Evolutionary conservation across 1,140 invertebrate genomes (phyloP).

Genomic region (Zaprionus vittiger): DNA sequence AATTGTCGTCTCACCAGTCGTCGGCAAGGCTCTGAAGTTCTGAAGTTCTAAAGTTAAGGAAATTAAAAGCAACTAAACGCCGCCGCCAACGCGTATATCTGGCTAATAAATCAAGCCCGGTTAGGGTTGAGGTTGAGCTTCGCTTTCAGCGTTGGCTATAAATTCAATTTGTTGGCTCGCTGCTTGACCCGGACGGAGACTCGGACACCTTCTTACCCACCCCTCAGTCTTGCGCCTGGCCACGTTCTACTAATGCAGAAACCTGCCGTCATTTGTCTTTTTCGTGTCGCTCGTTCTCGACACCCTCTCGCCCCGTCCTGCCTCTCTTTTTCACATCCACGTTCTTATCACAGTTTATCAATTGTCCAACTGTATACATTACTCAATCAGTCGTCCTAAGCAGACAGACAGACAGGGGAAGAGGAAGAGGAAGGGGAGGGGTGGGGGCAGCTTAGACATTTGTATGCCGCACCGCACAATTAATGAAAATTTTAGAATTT

Average conservation of each 20-base stretch:
- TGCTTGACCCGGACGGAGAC: constrained; percentile 11
- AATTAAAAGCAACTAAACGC: constrained; percentile 78
- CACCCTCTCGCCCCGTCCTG: background rate
- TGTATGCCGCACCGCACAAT: constrained; percentile 67
- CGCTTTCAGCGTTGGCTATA: constrained; percentile 65
- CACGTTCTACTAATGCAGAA: constrained; percentile 69
- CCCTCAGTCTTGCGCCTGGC: constrained; percentile 9
- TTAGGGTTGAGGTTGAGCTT: constrained; percentile 25
- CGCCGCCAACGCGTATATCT: constrained; percentile 54
- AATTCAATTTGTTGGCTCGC: constrained; percentile 77
- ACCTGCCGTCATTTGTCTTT: constrained; percentile 77
- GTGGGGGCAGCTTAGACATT: constrained; percentile 28
- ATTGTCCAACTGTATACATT: constrained; percentile 75
- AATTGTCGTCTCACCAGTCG: background rate
- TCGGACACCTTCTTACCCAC: constrained; percentile 14
- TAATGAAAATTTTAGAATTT: constrained; percentile 83
- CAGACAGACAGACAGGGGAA: constrained; percentile 17
- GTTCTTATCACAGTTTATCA: constrained; percentile 81
- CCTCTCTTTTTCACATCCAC: background rate
- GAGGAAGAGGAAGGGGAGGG: background rate
- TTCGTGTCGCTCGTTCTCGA: constrained; percentile 25
- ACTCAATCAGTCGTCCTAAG: constrained; percentile 69
- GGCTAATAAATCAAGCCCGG: constrained; percentile 69
- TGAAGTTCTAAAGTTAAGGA: constrained; percentile 61
- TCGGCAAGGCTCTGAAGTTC: constrained; percentile 17